These are phyloP conservation scores for Ahaetulla prasina DNA, from an alignment of 2,113 vertebrate genomes.

Conservation along the genomic window DNA sequence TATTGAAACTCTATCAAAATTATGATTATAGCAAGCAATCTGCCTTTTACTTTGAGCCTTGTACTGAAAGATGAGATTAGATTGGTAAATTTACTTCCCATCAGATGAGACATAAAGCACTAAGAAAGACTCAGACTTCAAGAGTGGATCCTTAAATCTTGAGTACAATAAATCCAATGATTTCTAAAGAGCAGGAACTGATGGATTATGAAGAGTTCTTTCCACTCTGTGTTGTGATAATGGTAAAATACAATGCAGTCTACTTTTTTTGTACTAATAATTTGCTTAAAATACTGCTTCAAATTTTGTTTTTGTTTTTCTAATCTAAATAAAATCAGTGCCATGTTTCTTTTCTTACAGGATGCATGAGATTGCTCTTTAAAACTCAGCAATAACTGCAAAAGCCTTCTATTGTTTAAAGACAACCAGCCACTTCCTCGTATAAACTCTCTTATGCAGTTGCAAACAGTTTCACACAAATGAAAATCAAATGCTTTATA, in stretches of 20 bases:
- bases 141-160: neutral
- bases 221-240: constrained; percentile 12
- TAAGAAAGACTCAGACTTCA: constrained; percentile 17
- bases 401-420: constrained; percentile 57
- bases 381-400: constrained; percentile 66
- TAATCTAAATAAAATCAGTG: constrained; percentile 39
- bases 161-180: neutral
- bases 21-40: constrained; percentile 10
- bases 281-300: constrained; percentile 22
- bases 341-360: constrained; percentile 29
- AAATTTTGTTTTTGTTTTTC: constrained; percentile 19
- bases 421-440: constrained; percentile 65
- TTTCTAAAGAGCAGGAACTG: neutral
- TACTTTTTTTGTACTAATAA: constrained; percentile 16
- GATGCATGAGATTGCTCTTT: constrained; percentile 49
- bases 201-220: constrained; percentile 2
- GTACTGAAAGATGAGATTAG: constrained; percentile 23
- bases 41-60: constrained; percentile 19
- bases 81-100: constrained; percentile 27
- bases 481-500: constrained; percentile 65
- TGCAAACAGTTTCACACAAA: constrained; percentile 67
- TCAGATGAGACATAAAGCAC: neutral
- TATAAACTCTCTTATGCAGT: constrained; percentile 68
- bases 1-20: constrained; percentile 26
- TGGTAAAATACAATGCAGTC: constrained; percentile 14